Percentiles rank a stretch among this genome's conserved stretches.
Evolutionary conservation across 2,797 vertebrate species (phyloP).

Genomic region (Lepilemur septentrionalis): DNA sequence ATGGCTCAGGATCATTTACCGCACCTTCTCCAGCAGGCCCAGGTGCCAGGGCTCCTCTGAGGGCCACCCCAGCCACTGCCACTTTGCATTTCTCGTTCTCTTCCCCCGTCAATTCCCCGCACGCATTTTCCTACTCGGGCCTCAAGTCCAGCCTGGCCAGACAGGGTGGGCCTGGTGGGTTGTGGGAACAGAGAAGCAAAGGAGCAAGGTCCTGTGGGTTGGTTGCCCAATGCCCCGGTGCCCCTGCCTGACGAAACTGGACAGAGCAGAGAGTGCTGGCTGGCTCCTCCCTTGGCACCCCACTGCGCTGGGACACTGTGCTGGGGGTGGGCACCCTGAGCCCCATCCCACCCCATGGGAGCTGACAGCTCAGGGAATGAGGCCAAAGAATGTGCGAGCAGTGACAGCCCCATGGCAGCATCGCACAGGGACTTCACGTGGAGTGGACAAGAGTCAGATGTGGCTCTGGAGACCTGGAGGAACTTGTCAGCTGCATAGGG

Average conservation of each 20-base stretch:
- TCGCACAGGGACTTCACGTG: neutral
- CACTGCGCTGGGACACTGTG: neutral
- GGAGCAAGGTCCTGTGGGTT: neutral
- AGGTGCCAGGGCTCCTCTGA: neutral
- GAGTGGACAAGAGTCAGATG: neutral
- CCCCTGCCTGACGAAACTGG: neutral
- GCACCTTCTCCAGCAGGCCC: neutral
- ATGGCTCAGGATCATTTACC: neutral
- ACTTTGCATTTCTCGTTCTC: neutral
- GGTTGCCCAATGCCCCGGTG: neutral
- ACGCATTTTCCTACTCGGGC: neutral
- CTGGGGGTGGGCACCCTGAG: neutral
- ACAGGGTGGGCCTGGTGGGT: neutral
- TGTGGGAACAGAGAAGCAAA: neutral
- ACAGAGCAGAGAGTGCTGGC: neutral
- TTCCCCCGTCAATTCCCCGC: neutral
- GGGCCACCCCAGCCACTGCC: neutral
- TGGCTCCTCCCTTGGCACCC: neutral
- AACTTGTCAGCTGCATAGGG: neutral
- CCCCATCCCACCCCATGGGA: neutral
- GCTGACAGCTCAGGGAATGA: neutral
- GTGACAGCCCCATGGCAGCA: rapidly evolving
- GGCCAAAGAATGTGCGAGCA: neutral
- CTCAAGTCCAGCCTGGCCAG: neutral
- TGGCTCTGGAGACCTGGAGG: neutral